phyloP scores from a whole-genome alignment of 2,113 vertebrate genomes.

The Cromileptes altivelis region DNA sequence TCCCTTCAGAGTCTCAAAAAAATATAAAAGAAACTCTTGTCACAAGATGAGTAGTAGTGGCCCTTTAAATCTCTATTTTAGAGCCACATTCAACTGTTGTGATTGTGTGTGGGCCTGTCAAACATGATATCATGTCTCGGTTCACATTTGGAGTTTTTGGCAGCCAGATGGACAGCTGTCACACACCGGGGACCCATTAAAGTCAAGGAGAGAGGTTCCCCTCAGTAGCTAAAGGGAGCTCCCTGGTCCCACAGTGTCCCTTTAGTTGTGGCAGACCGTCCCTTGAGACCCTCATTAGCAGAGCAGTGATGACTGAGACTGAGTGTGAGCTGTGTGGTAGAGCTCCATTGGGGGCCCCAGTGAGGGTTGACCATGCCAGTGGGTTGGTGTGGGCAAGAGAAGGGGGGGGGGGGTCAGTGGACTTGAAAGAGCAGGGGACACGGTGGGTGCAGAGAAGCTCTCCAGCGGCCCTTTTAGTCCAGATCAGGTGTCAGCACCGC shows the following conservation, averaged over 20 bases:
- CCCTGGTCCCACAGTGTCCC: slow-evolving; percentile 50
- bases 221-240: slow-evolving; percentile 54
- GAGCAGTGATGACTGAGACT: slow-evolving; percentile 69
- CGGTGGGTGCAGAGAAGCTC: slow-evolving; percentile 75
- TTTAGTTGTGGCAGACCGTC: slow-evolving; percentile 60
- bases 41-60: background rate
- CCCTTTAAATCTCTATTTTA: slow-evolving; percentile 14
- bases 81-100: background rate
- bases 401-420: slow-evolving; percentile 44
- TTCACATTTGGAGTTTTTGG: slow-evolving; percentile 31
- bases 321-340: slow-evolving; percentile 53
- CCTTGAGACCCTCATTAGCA: slow-evolving; percentile 79
- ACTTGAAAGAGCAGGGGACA: slow-evolving; percentile 75
- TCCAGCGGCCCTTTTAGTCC: slow-evolving; percentile 82
- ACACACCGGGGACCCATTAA: slow-evolving; percentile 25
- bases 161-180: slow-evolving; percentile 63
- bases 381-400: slow-evolving; percentile 40
- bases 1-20: too few species aligned
- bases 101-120: slow-evolving; percentile 2
- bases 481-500: slow-evolving; percentile 82
- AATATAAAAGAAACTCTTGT: too few species aligned
- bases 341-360: slow-evolving; percentile 49
- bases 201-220: slow-evolving; percentile 15
- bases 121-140: background rate
- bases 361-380: slow-evolving; percentile 56